These are phyloP conservation scores for Siphonodentalium dalli DNA, from an alignment of 2,888 invertebrate species.

Conservation along the genomic window DNA sequence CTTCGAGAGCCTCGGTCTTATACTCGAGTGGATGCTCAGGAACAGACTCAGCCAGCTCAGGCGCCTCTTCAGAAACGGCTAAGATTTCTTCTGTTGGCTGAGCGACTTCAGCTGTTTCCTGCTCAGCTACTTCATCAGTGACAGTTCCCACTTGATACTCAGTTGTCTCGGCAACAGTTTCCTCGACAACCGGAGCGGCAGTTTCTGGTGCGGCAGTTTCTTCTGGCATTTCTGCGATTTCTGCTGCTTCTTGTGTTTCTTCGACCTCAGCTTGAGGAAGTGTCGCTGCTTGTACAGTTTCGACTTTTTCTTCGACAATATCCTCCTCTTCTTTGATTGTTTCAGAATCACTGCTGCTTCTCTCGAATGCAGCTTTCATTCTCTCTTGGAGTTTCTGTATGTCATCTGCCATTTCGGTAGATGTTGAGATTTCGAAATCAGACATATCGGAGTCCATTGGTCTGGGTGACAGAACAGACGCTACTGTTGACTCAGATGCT, in stretches of 20 bases:
- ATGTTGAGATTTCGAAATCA: slow-evolving; percentile 41
- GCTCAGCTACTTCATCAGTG: not conserved
- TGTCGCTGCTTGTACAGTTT: no score
- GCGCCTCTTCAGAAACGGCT: no score
- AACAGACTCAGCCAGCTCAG: no score
- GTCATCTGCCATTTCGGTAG: slow-evolving; percentile 48
- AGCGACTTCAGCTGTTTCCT: no score
- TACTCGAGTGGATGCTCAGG: no score
- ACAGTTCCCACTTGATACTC: slow-evolving; percentile 17
- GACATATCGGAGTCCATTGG: slow-evolving; percentile 43
- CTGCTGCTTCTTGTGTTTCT: slow-evolving; percentile 16
- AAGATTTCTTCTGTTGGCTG: no score
- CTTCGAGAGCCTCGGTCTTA: slow-evolving; percentile 1
- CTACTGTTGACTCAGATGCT: slow-evolving; percentile 68
- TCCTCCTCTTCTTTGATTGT: slow-evolving; percentile 27
- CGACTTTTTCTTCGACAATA: slow-evolving; percentile 22
- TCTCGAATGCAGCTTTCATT: slow-evolving; percentile 31
- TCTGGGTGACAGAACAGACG: slow-evolving; percentile 52
- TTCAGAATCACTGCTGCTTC: no score
- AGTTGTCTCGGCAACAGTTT: slow-evolving; percentile 28
- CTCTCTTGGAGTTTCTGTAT: slow-evolving; percentile 43
- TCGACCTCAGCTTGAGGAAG: slow-evolving; percentile 12
- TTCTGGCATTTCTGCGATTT: slow-evolving; percentile 22
- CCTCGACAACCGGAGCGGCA: slow-evolving; percentile 28
- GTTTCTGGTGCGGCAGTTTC: slow-evolving; percentile 22